Conservation (phyloP, 2,888 invertebrate genomes). For the Achlya flavicornis region DNA sequence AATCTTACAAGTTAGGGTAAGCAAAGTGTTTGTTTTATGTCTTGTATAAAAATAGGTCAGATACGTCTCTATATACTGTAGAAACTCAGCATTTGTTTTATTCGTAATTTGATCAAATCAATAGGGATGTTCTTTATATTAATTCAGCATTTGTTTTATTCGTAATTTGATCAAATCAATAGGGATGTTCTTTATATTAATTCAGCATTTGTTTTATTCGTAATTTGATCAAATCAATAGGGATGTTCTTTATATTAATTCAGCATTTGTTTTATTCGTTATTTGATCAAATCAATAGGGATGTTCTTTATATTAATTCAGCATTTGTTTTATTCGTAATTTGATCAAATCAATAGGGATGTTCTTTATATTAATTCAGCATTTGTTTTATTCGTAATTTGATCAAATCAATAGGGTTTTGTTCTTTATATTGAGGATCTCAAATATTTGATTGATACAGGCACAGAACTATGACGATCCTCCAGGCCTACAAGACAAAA, state of each 20-base stretch:
- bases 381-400: no score
- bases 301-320: no score
- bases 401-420: neutral
- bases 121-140: constrained; percentile 3
- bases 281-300: neutral
- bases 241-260: no score
- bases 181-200: no score
- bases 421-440: neutral
- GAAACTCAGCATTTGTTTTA: no score
- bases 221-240: neutral
- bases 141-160: no score
- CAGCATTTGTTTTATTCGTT: no score
- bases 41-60: neutral
- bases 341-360: neutral
- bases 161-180: neutral
- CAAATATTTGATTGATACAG: constrained; percentile 32
- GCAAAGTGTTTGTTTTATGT: constrained; percentile 37
- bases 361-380: no score
- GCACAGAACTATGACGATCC: constrained; percentile 95
- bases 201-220: no score
- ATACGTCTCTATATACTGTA: neutral
- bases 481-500: constrained; percentile 96
- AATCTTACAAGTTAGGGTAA: constrained; percentile 91
- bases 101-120: no score
- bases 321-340: no score